Conservation (phyloP, 2,888 invertebrate genomes). For the Abrostola triplasia region DNA sequence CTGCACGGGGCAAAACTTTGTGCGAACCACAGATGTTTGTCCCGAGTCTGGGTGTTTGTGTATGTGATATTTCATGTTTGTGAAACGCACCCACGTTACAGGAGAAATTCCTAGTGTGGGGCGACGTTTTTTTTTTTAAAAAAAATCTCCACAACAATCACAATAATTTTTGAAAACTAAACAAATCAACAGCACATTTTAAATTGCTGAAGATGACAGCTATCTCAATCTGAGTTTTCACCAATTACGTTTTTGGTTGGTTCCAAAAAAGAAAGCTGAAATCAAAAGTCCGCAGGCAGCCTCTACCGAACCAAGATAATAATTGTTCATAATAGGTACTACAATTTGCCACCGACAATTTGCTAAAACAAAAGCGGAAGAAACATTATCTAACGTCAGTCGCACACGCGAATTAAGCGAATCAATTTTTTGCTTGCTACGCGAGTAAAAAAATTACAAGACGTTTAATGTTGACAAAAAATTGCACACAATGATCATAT, state of each 20-base stretch:
- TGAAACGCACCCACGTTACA: too few species aligned
- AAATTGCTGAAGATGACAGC: neutral
- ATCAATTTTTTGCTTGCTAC: conserved; percentile 16
- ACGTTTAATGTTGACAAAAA: neutral
- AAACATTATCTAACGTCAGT: conserved; percentile 41
- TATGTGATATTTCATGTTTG: too few species aligned
- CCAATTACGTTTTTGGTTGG: neutral
- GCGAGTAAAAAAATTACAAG: neutral
- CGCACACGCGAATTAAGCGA: conserved; percentile 32
- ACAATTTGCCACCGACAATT: conserved; percentile 25
- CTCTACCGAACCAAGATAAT: neutral
- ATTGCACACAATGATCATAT: conserved; percentile 12
- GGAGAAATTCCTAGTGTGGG: too few species aligned
- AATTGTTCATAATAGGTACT: conserved; percentile 8
- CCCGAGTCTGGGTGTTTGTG: too few species aligned
- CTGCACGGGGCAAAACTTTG: too few species aligned
- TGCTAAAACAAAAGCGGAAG: conserved; percentile 40
- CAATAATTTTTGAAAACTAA: too few species aligned
- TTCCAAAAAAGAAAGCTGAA: conserved; percentile 4
- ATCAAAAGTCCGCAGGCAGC: neutral
- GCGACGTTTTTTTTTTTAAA: too few species aligned
- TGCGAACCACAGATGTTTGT: too few species aligned
- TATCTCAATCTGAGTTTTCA: neutral
- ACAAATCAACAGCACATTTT: too few species aligned
- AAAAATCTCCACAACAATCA: too few species aligned